These are phyloP conservation scores for Agrotis clavis DNA, from an alignment of 2,888 invertebrate genomes.

Conservation along the genomic window DNA sequence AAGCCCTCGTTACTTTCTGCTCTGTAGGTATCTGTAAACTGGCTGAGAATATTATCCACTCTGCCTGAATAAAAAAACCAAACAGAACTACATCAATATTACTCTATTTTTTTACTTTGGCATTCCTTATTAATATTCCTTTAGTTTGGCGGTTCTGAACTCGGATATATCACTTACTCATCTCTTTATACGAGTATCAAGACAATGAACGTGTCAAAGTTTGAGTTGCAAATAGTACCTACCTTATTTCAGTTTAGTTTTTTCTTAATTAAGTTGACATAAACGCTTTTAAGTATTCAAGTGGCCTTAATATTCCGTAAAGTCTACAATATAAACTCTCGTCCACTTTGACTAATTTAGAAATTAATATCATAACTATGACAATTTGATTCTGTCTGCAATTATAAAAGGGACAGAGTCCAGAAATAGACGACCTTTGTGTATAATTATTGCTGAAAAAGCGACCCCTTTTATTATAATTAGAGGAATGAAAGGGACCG, in stretches of 20 bases:
- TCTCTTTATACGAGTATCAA: no score
- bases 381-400: not conserved
- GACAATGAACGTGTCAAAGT: no score
- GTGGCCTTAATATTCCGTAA: no score
- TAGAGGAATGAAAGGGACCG: not conserved
- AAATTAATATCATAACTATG: not conserved
- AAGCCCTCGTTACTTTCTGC: slow-evolving; percentile 8
- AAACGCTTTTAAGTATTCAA: not conserved
- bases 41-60: slow-evolving; percentile 9
- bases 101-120: no score
- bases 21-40: slow-evolving; percentile 7
- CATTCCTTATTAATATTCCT: no score
- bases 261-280: not conserved
- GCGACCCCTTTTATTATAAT: not conserved
- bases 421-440: not conserved
- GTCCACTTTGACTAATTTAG: no score
- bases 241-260: no score
- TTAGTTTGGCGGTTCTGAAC: no score
- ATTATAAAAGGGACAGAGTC: not conserved
- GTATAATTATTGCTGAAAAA: not conserved
- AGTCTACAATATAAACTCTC: no score
- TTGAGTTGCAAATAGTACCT: no score
- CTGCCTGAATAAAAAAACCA: slow-evolving; percentile 10
- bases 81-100: not conserved
- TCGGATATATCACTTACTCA: no score